Base-by-base conservation (phyloP, 2,113 vertebrate species). In the Stigmatopora nigra region DNA sequence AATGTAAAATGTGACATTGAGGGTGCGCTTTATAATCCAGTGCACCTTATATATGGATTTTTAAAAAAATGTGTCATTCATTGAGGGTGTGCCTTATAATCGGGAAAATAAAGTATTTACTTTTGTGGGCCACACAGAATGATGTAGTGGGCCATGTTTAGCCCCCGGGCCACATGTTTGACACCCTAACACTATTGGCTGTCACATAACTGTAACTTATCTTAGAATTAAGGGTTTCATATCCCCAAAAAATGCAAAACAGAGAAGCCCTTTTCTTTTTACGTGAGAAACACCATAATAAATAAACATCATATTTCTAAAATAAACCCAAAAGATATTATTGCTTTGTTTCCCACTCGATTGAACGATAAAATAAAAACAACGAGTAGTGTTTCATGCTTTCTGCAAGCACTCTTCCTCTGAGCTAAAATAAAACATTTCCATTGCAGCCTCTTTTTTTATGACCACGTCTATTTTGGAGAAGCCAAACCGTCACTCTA, bases 361-460 rank as follows among this genome's bases (percentile, higher is more conserved):
- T 63, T 60, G 20, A 63, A 69, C 69, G 67, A 70, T 56, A 71
- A 63, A 56, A 19, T 60, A 68, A 69, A 70, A 67, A 56, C 69
- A 47, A 14, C 61, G 68, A 64, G 68, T n/a, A 73, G 71, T 63
- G 70, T 81, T 80, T 80, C 58, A 58, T 64, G 67, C 31, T 68
- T 86, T 86, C 78, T 82, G 74, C 73, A 83, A 84, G 78, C 66
- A 41, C 68, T 52, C 38, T 68, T 44, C 49, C 69, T 68, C 61
- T 58, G 73, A 70, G 78, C 75, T 79, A 77, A 77, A 81, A 83
- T 75, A 77, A 71, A 84, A 82, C 79, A 61, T 78, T 73, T 78
- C 76, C 69, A 78, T 79, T 78, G 73, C 63, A 60, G 77, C 64
- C 57, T 67, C 75, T 72, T 81, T 72, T 72, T 81, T 72, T 78